Evolutionary conservation across 2,888 invertebrate species (phyloP), one percentile per base, ranked within the genome.

Genomic region (Agapostemon virescens): DNA sequence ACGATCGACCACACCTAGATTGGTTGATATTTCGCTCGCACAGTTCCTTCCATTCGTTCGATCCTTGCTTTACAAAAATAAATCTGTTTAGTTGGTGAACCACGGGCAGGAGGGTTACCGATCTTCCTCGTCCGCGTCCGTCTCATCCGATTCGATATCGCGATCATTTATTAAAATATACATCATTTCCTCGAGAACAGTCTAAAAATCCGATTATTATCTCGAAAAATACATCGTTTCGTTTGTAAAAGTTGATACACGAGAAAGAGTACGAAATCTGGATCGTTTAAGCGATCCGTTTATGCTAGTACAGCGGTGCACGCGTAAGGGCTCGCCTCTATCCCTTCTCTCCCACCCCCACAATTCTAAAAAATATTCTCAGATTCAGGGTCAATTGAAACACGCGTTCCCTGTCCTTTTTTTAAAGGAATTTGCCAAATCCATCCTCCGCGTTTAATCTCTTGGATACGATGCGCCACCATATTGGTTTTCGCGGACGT

Each of bases 41-140:
- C n/a, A 11, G 36, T 63, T n/a, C 36, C 61, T 20, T 20, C 30
- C 61, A 1, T 33, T 20, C 33, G 33, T 61, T 61, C 58, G 74
- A 69, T 61, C 30, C 23, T 9, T 23, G 73, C 64, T 72, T 80
- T 84, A 85, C 23, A 85, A 85, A 85, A 85, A 85, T 85, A 85
- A 85, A 79, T 81, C 66, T 42, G 30, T 33, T 61, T 33, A 84
- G 74, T 74, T 66, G 67, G 71, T 69, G 64, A 69, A 40, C 45
- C 64, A 1, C 61, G 74, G 74, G 74, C 78, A 74, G 66, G 69
- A n/a, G n/a, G 33, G 33, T 61, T 82, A 38, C 68, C 66, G 79
- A 69, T 72, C 55, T 66, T 49, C 42, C 20, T 36, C 42, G 7
- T 69, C 36, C 72, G 33, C 26, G 15, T 40, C 42, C 20, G 26